Base-by-base conservation (phyloP, 2,797 vertebrate species). In the Vespertilio murinus region DNA sequence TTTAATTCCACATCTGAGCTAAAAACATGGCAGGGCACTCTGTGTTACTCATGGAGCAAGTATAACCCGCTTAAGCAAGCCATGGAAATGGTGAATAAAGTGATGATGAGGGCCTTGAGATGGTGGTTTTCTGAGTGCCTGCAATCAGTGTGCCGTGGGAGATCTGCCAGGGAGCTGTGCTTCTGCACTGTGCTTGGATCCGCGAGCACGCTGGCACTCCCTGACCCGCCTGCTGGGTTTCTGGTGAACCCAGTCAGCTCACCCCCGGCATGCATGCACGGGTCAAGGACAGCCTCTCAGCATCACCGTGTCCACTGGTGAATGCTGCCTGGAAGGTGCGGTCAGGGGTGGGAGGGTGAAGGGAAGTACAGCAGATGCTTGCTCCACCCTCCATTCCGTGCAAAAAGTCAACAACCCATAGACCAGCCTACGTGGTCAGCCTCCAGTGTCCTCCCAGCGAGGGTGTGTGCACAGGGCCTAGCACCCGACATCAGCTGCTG, bases 61-160 rank as follows among this genome's bases (percentile, higher is more conserved):
- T 35, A 64, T 49, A 90, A 82, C 64, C 16, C 75, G n/a, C 89
- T 90, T 52, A 67, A 91, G 56, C 38, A 94, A 95, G 88, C 95
- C 64, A 85, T 6, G 83, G 93, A 92, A 92, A 94, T 23, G 52
- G 14, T 95, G 92, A 96, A 86, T 90, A 79, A 73, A 92, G 90
- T 83, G 69, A 88, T 88, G 70, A 14, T 79, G 56, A 80, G 9
- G 56, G 20, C 64, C 73, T 73, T 0, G 3, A 8, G 45, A 90
- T 59, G 88, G 94, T 84, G 88, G 92, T 88, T 96, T 96, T 95
- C 85, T 83, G 92, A 94, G 78, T 71, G 49, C 81, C 42, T 82
- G 61, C 74, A 22, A 64, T 82, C 74, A 73, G 91, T 77, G 71
- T 71, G 40, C 65, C 80, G 1, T 8, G 54, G 49, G 92, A 89